Base-by-base conservation (phyloP, 2,113 vertebrate species). In the Phrynocephalus versicolor region DNA sequence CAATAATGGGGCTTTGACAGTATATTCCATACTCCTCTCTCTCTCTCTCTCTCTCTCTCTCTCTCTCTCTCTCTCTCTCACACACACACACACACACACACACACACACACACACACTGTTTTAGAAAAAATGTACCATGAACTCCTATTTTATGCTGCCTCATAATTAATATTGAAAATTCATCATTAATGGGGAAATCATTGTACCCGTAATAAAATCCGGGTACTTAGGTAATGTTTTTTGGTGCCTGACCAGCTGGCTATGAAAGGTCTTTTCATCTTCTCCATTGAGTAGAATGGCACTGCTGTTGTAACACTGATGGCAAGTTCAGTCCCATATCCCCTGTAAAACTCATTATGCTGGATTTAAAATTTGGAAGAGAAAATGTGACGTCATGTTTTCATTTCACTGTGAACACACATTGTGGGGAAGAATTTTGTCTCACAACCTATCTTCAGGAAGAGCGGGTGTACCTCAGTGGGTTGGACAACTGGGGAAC, bases 121-220 rank as follows among this genome's bases (percentile, higher is more conserved):
- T n/a, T n/a, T n/a, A n/a, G 9, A 79, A 90, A n/a, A 15, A 1
- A n/a, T n/a, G 60, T 39, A 14, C 85, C 0, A 33, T 81, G 80
- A 33, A 23, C 51, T 60, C 23, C 2, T 35, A 80, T 39, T 23
- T 39, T 13, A 4, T 19, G n/a, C 5, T 60, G 75, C 67, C 19
- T 33, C 25, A 4, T 0, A 21, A 37, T 4, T 2, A n/a, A 3
- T n/a, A 1, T 57, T 55, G 37, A 0, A n/a, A 0, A 9, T 30
- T 35, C 1, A 39, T 37, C 21, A 10, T 14, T 83, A 75, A 12
- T 51, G 21, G 73, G 70, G 74, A 37, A 81, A 60, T 39, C 6
- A 14, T 45, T 41, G 19, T 30, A 64, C 21, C 7, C 35, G 57
- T 77, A 37, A 64, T 55, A 65, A 55, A 45, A 69, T 35, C 41